A percentile compares a stretch with the other conserved stretches of the same genome.
phyloP scores from a whole-genome alignment of 2,888 invertebrate genomes.

The Augiades crinisus region DNA sequence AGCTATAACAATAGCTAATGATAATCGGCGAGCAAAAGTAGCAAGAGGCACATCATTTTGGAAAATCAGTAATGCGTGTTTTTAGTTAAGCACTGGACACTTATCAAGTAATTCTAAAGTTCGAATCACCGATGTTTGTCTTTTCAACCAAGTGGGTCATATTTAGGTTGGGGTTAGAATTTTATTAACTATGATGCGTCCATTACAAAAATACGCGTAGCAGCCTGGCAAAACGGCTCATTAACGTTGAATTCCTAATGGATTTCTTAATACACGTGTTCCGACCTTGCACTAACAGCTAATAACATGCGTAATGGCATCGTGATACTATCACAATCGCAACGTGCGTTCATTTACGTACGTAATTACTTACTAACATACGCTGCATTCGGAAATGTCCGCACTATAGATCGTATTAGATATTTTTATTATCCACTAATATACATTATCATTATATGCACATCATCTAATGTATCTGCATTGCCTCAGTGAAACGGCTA shows the following conservation, averaged over 20 bases:
- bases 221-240: neutral
- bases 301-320: slow-evolving; percentile 11
- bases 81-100: too few relatives aligned
- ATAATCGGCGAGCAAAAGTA: too few relatives aligned
- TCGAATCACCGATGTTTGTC: too few relatives aligned
- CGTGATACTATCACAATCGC: slow-evolving; percentile 10
- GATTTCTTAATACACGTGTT: slow-evolving; percentile 1
- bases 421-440: slow-evolving; percentile 13
- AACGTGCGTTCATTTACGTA: slow-evolving; percentile 19
- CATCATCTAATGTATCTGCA: slow-evolving; percentile 12
- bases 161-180: too few relatives aligned
- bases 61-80: too few relatives aligned
- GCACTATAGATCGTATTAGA: slow-evolving; percentile 19
- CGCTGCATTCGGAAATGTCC: slow-evolving; percentile 11
- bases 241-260: slow-evolving; percentile 7
- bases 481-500: slow-evolving; percentile 13
- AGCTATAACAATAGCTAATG: too few relatives aligned
- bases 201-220: neutral
- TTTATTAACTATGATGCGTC: too few relatives aligned
- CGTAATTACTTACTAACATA: slow-evolving; percentile 12
- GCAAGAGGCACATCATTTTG: too few relatives aligned
- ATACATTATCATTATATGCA: slow-evolving; percentile 16
- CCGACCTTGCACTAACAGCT: slow-evolving; percentile 5
- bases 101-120: too few relatives aligned
- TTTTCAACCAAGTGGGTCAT: too few relatives aligned